Conservation (phyloP, 2,888 invertebrate genomes). For the Brachyptera putata region DNA sequence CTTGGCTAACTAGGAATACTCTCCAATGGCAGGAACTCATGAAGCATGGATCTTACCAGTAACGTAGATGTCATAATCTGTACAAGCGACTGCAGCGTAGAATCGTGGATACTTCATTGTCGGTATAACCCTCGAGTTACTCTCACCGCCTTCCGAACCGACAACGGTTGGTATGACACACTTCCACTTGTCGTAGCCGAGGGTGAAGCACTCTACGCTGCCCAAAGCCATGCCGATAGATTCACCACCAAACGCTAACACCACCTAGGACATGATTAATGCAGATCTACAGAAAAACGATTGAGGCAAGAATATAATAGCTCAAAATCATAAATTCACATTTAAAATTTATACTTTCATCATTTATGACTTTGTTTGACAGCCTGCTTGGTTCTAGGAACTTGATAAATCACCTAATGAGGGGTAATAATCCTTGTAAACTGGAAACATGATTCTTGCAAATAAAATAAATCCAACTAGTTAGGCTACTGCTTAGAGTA, state of each 20-base stretch:
- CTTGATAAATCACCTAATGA: too few species aligned
- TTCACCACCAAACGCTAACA: conserved; percentile 41
- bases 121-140: conserved; percentile 38
- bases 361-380: too few species aligned
- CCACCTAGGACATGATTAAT: conserved; percentile 36
- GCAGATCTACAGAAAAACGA: too few species aligned
- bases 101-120: conserved; percentile 39
- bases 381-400: too few species aligned
- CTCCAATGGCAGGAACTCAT: background rate
- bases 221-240: conserved; percentile 39
- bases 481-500: too few species aligned
- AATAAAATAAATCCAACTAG: too few species aligned
- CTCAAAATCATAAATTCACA: too few species aligned
- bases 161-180: conserved; percentile 38
- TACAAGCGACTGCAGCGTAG: conserved; percentile 38
- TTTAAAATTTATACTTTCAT: too few species aligned
- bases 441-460: too few species aligned
- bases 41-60: conserved; percentile 39
- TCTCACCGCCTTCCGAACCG: conserved; percentile 29
- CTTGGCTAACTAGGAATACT: background rate
- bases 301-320: too few species aligned
- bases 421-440: too few species aligned
- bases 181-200: conserved; percentile 40
- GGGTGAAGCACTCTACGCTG: conserved; percentile 40
- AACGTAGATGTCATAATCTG: conserved; percentile 38